Base-by-base conservation (phyloP, 1,140 invertebrate genomes). In the Leguminivora glycinivorella region DNA sequence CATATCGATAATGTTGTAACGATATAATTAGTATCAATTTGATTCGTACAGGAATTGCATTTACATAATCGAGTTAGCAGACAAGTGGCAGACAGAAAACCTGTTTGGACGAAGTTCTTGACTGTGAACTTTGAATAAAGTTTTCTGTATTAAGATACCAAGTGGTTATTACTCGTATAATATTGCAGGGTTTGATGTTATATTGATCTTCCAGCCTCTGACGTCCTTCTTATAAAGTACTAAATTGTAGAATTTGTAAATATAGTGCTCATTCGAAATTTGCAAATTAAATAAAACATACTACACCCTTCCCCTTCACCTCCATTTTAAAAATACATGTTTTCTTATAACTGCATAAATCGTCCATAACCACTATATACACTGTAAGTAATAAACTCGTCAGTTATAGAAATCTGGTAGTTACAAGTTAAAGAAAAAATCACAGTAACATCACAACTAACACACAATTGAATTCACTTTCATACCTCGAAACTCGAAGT, bases 401-500 rank as follows among this genome's bases (percentile, higher is more conserved):
- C 14, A 19, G n/a, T 17, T n/a, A 47, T 17, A 47, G 43, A 47
- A 47, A 47, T 5, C 43, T 17, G n/a, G 4, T 47, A 9, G 43
- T 52, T 19, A 52, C 25, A 58, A 58, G 26, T 26, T 29, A 60
- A 31, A 31, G 22, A 17, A 63, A 26, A 63, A 63, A 17, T 63
- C 25, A 19, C 17, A 52, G 0, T 5, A 17, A 7, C 6, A 52
- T n/a, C 40, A 43, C n/a, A 43, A 6, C 14, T 43, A 43, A 52
- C 47, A 6, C 7, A 19, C 47, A 52, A 29, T 63, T 63, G n/a
- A 63, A 63, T 60, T 63, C 26, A 63, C 58, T 63, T 63, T 63
- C 58, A 34, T 26, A 26, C 1, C 58, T 58, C 47, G 56, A n/a
- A 58, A 26, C 58, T 22, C 26, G 58, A 14, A 14, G 58, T 29